Conservation (phyloP, 2,888 invertebrate species). For the Diadegma fenestrale region DNA sequence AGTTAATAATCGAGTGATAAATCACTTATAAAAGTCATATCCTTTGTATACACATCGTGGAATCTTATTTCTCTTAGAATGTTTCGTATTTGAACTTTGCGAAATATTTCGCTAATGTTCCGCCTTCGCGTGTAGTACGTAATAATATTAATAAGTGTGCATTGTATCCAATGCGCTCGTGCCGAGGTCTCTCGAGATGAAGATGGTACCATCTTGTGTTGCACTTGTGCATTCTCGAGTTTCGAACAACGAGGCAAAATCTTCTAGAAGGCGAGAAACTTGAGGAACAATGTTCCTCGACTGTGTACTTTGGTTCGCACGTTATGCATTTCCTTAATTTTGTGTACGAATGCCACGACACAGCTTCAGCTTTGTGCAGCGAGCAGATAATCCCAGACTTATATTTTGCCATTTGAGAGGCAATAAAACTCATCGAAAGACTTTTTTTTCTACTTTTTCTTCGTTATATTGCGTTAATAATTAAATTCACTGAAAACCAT, state of each 20-base stretch:
- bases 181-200: constrained; percentile 25
- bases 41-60: not conserved
- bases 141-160: constrained; percentile 49
- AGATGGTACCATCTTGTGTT: constrained; percentile 21
- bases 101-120: not conserved
- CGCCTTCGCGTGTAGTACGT: not conserved
- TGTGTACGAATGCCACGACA: constrained; percentile 26
- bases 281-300: constrained; percentile 2
- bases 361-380: constrained; percentile 6
- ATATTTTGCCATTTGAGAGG: not conserved
- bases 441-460: not conserved
- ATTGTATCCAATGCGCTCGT: constrained; percentile 36
- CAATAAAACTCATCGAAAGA: not conserved
- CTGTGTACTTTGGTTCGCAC: constrained; percentile 15
- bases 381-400: constrained; percentile 58
- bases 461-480: not conserved
- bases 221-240: constrained; percentile 35
- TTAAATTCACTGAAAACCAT: not conserved
- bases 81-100: not conserved
- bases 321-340: constrained; percentile 32
- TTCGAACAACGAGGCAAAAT: constrained; percentile 40
- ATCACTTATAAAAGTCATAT: not conserved
- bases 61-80: not conserved
- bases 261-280: constrained; percentile 2
- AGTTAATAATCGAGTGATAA: not conserved